Evolutionary conservation across 2,888 invertebrate genomes (phyloP), one percentile per base, ranked within the genome.

Genomic region (Acronicta aceris): DNA sequence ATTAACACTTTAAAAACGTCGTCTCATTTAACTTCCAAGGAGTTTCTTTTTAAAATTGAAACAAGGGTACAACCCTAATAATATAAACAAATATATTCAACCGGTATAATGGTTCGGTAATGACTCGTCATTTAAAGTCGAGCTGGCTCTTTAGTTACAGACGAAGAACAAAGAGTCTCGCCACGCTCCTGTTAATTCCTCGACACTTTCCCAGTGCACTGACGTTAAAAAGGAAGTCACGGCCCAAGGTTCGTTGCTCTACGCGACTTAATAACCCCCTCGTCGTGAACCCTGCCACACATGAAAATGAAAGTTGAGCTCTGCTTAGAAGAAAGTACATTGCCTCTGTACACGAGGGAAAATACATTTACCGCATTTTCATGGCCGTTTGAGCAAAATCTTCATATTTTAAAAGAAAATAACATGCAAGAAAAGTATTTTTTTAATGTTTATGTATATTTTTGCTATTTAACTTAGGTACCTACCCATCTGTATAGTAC

Each of bases 151-250:
- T 86, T 86, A 79, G 84, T 86, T 83, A 82, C 86, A 88, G 84
- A 76, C 70, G 80, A 71, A 87, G 88, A 91, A 92, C 93, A 93
- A 92, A 91, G 86, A 80, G 62, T 61, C 76, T 81, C 82, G 87
- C 85, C 72, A 87, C 89, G 89, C 88, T 89, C 87, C 90, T 92
- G 89, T 89, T 91, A 88, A 88, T 89, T 89, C 86, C 78, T 83
- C 80, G 78, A 84, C 86, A 88, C 89, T 92, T 92, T 92, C 92
- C 87, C 90, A 91, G 82, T 86, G 85, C 78, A 56, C 58, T 74
- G 76, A 82, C 81, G 89, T 89, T 93, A 91, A 94, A 92, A 86
- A 91, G 94, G 94, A 94, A 93, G 94, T 94, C 93, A 93, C 91
- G 93, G 88, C 70, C 79, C 74, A 69, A 81, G 84, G 92, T 87